phyloP scores from a whole-genome alignment of 2,113 vertebrate genomes.

The Tursiops truncatus region DNA sequence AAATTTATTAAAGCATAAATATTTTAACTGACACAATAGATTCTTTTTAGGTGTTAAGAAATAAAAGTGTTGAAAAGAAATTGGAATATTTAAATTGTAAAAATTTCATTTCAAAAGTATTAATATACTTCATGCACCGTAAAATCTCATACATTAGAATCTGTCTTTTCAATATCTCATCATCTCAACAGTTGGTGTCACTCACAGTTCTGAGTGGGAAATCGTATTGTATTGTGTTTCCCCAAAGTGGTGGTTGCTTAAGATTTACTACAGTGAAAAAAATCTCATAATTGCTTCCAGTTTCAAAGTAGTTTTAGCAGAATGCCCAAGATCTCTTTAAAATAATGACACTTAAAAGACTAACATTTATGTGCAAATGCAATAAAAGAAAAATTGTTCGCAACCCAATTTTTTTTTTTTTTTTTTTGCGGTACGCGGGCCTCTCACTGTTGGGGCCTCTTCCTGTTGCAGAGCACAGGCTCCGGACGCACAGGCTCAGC shows the following conservation, averaged over 20 bases:
- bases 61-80: neutral
- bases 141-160: constrained; percentile 12
- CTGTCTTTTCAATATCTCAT: neutral
- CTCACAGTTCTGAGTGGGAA: neutral
- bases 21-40: neutral
- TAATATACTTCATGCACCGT: neutral
- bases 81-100: neutral
- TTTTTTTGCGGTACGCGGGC: no score
- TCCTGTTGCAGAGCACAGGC: no score
- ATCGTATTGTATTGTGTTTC: neutral
- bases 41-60: neutral
- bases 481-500: no score
- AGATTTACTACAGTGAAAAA: neutral
- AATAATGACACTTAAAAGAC: neutral
- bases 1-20: constrained; percentile 26
- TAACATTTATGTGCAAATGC: neutral
- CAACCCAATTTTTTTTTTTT: neutral
- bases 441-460: no score
- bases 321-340: neutral
- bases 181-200: neutral
- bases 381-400: neutral
- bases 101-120: neutral
- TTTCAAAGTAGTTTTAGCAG: neutral
- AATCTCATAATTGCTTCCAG: neutral
- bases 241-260: neutral